A percentile compares a stretch with the other conserved stretches of the same genome.
These are phyloP conservation scores for Symphodus melops DNA, from an alignment of 2,113 vertebrate genomes.

Conservation along the genomic window DNA sequence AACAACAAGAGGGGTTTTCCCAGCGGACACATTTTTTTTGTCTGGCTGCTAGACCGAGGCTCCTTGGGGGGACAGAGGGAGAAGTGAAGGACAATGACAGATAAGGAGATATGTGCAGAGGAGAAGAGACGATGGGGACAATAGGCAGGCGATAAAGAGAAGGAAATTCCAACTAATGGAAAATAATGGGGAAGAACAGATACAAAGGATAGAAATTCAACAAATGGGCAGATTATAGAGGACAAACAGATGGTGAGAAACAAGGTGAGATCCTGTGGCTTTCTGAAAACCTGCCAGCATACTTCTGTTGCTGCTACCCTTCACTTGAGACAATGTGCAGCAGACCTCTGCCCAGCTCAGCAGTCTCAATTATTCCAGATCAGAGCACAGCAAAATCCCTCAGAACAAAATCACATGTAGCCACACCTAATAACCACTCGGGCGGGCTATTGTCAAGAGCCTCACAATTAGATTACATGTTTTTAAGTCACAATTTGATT, in stretches of 20 bases:
- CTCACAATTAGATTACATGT: no score
- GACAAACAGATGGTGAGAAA: background rate
- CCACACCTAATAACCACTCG: background rate
- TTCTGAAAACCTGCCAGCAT: slow-evolving; percentile 55
- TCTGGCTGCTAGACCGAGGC: background rate
- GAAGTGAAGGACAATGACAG: slow-evolving; percentile 41
- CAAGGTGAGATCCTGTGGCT: slow-evolving; percentile 20
- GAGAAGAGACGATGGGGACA: background rate
- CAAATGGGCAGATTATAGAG: background rate
- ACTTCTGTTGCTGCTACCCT: slow-evolving; percentile 40
- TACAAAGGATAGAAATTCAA: slow-evolving; percentile 12
- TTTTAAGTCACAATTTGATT: no score
- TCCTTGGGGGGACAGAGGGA: slow-evolving; percentile 29
- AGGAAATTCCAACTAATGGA: background rate
- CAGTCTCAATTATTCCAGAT: slow-evolving; percentile 7
- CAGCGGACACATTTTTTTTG: slow-evolving; percentile 16
- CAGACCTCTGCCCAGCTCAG: slow-evolving; percentile 61
- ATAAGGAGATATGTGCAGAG: slow-evolving; percentile 23
- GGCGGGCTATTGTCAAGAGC: no score
- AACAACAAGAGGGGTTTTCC: slow-evolving; percentile 10
- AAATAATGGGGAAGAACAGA: background rate
- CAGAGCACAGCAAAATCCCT: slow-evolving; percentile 11
- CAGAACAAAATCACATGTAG: background rate
- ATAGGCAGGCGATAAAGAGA: background rate
- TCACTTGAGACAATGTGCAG: slow-evolving; percentile 56